Conservation (phyloP, 1,140 invertebrate genomes). For the Nasonia longicornis region DNA sequence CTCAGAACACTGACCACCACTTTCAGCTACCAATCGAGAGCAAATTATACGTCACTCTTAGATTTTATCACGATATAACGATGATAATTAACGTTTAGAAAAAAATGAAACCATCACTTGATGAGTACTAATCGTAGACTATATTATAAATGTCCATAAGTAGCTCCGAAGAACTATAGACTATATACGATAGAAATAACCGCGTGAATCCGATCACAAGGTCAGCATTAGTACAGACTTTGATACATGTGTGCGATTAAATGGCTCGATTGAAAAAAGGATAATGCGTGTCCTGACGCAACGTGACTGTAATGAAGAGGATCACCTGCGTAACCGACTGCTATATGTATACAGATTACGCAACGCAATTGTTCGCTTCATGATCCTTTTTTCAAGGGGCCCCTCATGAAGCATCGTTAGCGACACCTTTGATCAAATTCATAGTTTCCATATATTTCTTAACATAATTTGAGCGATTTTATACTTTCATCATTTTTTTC, state of each 20-base stretch:
- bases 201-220: conserved; percentile 32
- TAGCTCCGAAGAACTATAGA: too few species aligned
- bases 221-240: conserved; percentile 43
- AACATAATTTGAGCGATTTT: neutral
- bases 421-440: neutral
- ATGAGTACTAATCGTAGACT: neutral
- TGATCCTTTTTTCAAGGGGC: conserved; percentile 22
- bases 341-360: neutral
- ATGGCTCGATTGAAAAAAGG: conserved; percentile 18
- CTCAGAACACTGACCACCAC: conserved; percentile 41
- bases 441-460: conserved; percentile 7
- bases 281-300: neutral
- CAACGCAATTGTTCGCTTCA: neutral
- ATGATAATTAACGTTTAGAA: too few species aligned
- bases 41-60: neutral
- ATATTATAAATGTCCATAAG: neutral
- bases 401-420: neutral
- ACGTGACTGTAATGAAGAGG: neutral
- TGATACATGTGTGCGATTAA: neutral
- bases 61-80: neutral
- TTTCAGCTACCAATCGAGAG: conserved; percentile 39
- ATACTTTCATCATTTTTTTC: neutral
- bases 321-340: neutral
- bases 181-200: neutral
- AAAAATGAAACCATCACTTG: neutral